Percentiles rank a stretch among this genome's conserved stretches.
Evolutionary conservation across 2,888 invertebrate species (phyloP).

Genomic region (Arge pagana): DNA sequence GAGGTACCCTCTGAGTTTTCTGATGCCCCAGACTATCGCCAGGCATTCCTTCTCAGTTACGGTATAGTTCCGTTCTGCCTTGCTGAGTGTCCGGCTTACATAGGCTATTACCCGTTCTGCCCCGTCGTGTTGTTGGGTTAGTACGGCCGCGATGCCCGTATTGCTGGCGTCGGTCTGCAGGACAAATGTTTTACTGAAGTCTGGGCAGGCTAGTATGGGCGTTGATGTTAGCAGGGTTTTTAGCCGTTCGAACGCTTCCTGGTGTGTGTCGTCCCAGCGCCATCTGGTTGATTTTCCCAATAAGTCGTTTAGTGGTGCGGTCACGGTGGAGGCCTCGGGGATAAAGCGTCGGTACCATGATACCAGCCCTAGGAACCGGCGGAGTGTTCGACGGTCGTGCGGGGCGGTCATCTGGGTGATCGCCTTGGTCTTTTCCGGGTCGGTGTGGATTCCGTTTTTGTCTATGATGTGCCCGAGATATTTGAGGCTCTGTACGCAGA

Average conservation of each 20-base stretch:
- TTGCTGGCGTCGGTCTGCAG: constrained; percentile 31
- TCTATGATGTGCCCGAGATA: constrained; percentile 30
- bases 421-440: constrained; percentile 27
- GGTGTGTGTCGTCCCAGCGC: not conserved
- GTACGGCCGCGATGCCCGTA: constrained; percentile 28
- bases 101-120: constrained; percentile 34
- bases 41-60: constrained; percentile 37
- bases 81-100: constrained; percentile 29
- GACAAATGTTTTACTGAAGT: constrained; percentile 1
- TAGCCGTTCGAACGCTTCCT: not conserved
- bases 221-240: not conserved
- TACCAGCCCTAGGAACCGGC: constrained; percentile 22
- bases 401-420: too few species aligned
- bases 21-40: constrained; percentile 33
- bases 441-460: constrained; percentile 28
- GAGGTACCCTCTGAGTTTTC: constrained; percentile 31
- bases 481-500: constrained; percentile 20
- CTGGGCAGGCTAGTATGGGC: not conserved
- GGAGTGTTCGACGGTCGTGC: too few species aligned
- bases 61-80: constrained; percentile 32
- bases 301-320: not conserved
- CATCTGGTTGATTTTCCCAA: not conserved
- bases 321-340: not conserved
- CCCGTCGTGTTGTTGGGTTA: constrained; percentile 32
- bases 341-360: constrained; percentile 23